Conservation (phyloP, 2,888 invertebrate species). For the Papilio protenor region DNA sequence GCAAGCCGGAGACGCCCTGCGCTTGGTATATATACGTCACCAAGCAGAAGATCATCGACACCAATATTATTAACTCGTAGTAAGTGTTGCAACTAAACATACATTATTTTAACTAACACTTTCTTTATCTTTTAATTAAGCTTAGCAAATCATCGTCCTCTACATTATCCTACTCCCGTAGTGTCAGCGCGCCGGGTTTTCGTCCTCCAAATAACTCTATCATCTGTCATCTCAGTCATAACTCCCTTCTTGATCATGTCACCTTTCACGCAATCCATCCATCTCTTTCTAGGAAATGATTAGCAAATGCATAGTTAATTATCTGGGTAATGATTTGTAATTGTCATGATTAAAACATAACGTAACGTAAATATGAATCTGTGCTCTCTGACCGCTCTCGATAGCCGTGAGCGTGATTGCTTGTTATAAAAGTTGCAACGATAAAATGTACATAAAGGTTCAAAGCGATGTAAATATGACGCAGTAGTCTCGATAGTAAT, state of each 20-base stretch:
- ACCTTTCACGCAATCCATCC: too few species aligned
- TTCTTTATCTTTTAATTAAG: too few species aligned
- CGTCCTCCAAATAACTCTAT: too few species aligned
- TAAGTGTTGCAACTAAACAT: constrained; percentile 54
- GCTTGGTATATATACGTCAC: constrained; percentile 61
- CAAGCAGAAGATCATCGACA: constrained; percentile 42
- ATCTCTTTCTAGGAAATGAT: too few species aligned
- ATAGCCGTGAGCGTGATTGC: neutral
- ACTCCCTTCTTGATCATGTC: too few species aligned
- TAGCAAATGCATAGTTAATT: too few species aligned
- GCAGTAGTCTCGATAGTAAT: constrained; percentile 30
- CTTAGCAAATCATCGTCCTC: too few species aligned
- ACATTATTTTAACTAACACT: neutral
- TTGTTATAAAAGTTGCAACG: neutral
- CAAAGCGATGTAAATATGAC: constrained; percentile 37
- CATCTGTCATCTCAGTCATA: too few species aligned
- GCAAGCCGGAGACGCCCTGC: constrained; percentile 62
- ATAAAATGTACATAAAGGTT: constrained; percentile 14
- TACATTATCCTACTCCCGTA: too few species aligned
- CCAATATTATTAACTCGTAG: constrained; percentile 59
- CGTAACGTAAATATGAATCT: neutral
- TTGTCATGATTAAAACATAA: neutral
- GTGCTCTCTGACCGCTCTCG: neutral
- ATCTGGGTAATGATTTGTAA: neutral
- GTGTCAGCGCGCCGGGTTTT: too few species aligned